Conservation (phyloP, 1,140 invertebrate genomes). For the Micrasema minimum region DNA sequence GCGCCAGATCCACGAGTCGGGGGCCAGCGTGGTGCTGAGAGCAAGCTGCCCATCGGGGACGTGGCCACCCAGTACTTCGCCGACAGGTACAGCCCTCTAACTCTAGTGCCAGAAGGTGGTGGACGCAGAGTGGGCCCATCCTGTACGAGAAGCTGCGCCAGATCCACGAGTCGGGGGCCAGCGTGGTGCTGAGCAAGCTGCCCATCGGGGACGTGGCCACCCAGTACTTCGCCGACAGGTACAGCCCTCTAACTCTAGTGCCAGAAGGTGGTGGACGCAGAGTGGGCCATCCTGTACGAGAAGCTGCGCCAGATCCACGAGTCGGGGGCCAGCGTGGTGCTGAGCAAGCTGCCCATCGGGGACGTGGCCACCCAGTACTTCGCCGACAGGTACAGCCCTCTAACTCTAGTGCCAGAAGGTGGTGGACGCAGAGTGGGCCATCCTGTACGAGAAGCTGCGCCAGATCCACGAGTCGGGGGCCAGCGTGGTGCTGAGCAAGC, state of each 20-base stretch:
- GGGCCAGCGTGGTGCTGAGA: constrained; percentile 97
- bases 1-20: constrained; percentile 90
- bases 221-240: too few species aligned
- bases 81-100: too few species aligned
- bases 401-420: constrained; percentile 75
- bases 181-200: too few species aligned
- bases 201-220: too few species aligned
- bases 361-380: constrained; percentile 99
- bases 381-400: constrained; percentile 95
- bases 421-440: constrained; percentile 99
- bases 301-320: constrained; percentile 94
- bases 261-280: constrained; percentile 94
- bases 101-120: too few species aligned
- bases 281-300: constrained; percentile 98
- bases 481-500: constrained; percentile 95
- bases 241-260: too few species aligned
- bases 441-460: constrained; percentile 96
- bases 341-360: constrained; percentile 98
- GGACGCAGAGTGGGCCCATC: too few species aligned
- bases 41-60: constrained; percentile 98
- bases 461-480: constrained; percentile 94
- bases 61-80: constrained; percentile 99
- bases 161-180: too few species aligned
- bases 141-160: too few species aligned
- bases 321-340: constrained; percentile 94